Conservation (phyloP, 2,113 vertebrate species). For the Puffinus mauretanicus region DNA sequence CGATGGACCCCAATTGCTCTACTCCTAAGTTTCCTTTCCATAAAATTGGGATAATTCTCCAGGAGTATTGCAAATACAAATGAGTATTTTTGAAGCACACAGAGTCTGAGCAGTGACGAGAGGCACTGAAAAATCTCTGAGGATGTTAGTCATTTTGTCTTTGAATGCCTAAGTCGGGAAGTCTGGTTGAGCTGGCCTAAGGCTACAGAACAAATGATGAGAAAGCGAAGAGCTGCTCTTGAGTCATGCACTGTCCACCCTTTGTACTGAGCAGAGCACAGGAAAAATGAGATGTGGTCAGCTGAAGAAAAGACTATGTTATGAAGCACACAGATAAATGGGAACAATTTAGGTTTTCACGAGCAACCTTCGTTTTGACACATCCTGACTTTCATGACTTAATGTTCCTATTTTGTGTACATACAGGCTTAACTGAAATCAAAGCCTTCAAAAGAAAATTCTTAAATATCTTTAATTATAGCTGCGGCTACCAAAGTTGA, state of each 20-base stretch:
- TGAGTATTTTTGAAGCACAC: not conserved
- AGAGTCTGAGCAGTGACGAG: not conserved
- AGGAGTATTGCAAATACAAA: not conserved
- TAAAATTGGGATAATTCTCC: not conserved
- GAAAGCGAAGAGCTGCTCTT: not conserved
- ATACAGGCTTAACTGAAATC: not conserved
- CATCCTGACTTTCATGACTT: not conserved
- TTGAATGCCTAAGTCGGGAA: not conserved
- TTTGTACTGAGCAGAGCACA: not conserved
- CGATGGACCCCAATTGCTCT: fast-evolving
- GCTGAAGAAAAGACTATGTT: not conserved
- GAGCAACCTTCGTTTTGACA: not conserved
- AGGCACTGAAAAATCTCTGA: not conserved
- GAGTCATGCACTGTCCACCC: not conserved
- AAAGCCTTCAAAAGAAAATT: constrained; percentile 22
- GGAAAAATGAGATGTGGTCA: not conserved
- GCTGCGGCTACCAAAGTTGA: not conserved
- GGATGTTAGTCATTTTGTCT: not conserved
- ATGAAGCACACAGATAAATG: not conserved
- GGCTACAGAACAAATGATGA: constrained; percentile 8
- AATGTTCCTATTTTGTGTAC: not conserved
- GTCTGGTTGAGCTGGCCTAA: not conserved
- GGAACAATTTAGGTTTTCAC: not conserved
- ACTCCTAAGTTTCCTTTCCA: not conserved
- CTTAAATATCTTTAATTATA: constrained; percentile 52